Conservation (phyloP, 2,113 vertebrate genomes). For the Anoura caudifer region DNA sequence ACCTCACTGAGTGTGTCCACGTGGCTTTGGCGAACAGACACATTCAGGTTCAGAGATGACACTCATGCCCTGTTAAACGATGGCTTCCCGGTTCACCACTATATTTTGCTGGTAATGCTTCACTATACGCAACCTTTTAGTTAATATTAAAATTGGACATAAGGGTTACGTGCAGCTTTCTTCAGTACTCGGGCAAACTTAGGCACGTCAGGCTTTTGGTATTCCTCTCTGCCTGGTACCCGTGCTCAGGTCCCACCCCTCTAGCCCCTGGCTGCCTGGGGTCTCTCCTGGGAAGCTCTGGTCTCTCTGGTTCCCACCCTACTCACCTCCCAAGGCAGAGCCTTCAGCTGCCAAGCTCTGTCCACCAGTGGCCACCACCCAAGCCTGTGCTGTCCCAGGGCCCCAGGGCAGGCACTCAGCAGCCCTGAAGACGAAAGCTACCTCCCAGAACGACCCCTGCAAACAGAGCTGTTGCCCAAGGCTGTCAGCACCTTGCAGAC, state of each 20-base stretch:
- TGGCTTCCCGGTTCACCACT: neutral
- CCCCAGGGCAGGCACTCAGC: neutral
- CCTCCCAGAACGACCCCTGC: neutral
- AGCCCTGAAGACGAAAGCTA: neutral
- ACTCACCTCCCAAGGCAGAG: neutral
- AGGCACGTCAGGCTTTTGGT: neutral
- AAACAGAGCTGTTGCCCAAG: neutral
- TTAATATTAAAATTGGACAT: neutral
- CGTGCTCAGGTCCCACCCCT: neutral
- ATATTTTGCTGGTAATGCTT: neutral
- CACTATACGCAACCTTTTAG: rapidly evolving
- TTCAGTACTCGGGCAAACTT: neutral
- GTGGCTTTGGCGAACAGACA: neutral
- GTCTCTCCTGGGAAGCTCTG: neutral
- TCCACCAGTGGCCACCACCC: no score
- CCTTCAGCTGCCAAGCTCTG: neutral
- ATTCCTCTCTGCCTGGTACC: neutral
- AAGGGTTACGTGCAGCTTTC: neutral
- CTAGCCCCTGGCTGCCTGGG: no score
- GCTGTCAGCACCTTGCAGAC: neutral
- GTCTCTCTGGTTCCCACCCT: neutral
- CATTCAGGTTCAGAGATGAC: neutral
- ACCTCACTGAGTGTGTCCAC: rapidly evolving
- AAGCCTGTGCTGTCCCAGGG: neutral
- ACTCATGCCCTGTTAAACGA: neutral